phyloP scores from a whole-genome alignment of 2,888 invertebrate genomes.

The Dynastes tityus region DNA sequence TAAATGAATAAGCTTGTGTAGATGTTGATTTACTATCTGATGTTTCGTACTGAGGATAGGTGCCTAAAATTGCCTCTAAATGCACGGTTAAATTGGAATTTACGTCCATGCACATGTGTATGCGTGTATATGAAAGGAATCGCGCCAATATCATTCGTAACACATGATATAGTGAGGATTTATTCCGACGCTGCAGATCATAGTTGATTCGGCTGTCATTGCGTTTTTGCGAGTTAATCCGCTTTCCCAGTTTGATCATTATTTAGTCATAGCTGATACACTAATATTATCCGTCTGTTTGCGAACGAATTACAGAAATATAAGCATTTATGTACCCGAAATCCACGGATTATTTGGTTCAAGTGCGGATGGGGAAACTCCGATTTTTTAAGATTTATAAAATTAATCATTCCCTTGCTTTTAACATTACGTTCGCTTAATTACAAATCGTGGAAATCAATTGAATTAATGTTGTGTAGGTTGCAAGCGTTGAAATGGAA shows the following conservation, averaged over 20 bases:
- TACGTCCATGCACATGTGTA: neutral
- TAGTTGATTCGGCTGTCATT: slow-evolving; percentile 62
- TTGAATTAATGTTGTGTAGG: too few relatives aligned
- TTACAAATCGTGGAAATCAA: too few relatives aligned
- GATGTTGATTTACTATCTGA: neutral
- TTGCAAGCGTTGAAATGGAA: too few relatives aligned
- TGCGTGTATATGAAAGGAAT: neutral
- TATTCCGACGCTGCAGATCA: slow-evolving; percentile 61
- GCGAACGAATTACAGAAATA: slow-evolving; percentile 22
- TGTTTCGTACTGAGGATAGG: slow-evolving; percentile 51
- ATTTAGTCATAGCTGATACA: slow-evolving; percentile 24
- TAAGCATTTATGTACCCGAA: neutral
- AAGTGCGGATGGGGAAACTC: neutral
- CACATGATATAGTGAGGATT: slow-evolving; percentile 56
- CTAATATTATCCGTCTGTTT: slow-evolving; percentile 32
- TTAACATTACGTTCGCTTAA: too few relatives aligned
- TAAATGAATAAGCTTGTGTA: slow-evolving; percentile 45
- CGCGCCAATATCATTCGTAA: slow-evolving; percentile 21
- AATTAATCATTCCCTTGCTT: too few relatives aligned
- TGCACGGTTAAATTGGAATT: slow-evolving; percentile 55
- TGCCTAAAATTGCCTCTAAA: slow-evolving; percentile 53
- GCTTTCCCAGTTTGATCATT: slow-evolving; percentile 48
- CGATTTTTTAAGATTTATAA: too few relatives aligned
- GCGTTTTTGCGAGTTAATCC: slow-evolving; percentile 51
- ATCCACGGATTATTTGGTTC: neutral